Percentiles rank a stretch among this genome's conserved stretches.
These are phyloP conservation scores for Phyllopteryx taeniolatus DNA, from an alignment of 2,113 vertebrate genomes.

Conservation along the genomic window DNA sequence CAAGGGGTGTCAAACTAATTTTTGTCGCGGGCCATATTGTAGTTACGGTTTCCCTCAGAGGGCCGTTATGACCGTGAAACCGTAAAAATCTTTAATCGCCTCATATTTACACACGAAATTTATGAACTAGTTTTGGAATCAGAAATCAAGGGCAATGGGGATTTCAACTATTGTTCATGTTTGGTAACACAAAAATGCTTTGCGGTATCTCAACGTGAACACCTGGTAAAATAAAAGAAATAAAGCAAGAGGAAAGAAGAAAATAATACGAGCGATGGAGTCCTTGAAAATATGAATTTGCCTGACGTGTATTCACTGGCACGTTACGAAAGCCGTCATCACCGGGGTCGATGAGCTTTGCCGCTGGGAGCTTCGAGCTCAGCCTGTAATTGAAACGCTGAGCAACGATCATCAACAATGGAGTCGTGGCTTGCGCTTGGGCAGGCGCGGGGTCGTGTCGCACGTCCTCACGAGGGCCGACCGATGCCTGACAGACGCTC, in stretches of 20 bases:
- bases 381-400: conserved; percentile 44
- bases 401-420: conserved; percentile 40
- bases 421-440: conserved; percentile 21
- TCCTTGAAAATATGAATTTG: neutral
- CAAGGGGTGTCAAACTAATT: too few species aligned
- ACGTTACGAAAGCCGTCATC: neutral
- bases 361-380: conserved; percentile 14
- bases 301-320: neutral
- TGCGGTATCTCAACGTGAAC: too few species aligned
- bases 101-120: too few species aligned
- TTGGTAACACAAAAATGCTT: too few species aligned
- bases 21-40: too few species aligned
- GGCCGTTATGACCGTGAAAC: too few species aligned
- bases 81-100: too few species aligned
- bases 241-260: neutral
- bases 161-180: too few species aligned
- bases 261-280: neutral
- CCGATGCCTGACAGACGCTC: conserved; percentile 29
- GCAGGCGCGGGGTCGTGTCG: neutral
- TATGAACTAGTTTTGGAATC: too few species aligned
- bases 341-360: neutral
- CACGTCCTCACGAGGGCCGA: conserved; percentile 4
- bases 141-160: too few species aligned
- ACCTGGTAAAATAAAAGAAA: neutral
- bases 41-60: too few species aligned